These are phyloP conservation scores for Bombus haemorrhoidalis DNA, from an alignment of 1,140 invertebrate species.

Conservation along the genomic window DNA sequence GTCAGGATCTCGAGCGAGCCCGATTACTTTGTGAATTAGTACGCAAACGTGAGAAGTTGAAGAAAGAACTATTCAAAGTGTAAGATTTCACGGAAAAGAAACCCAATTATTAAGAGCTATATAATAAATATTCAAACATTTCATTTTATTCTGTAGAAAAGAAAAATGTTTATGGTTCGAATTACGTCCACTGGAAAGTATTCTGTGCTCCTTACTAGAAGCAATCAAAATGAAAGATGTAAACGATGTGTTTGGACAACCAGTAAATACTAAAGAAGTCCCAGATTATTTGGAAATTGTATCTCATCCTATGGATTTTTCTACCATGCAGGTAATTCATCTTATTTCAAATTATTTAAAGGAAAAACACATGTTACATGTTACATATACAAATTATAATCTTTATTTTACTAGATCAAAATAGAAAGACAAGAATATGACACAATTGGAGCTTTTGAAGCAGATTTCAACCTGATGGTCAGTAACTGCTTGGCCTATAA, in stretches of 20 bases:
- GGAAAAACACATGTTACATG: neutral
- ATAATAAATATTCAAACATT: neutral
- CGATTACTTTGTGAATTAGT: conserved; percentile 96
- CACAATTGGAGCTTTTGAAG: conserved; percentile 90
- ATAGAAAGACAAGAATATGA: conserved; percentile 90
- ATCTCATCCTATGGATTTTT: conserved; percentile 97
- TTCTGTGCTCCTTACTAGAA: conserved; percentile 89
- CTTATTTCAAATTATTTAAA: conserved; percentile 5
- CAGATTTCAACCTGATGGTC: conserved; percentile 97
- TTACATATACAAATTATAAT: neutral
- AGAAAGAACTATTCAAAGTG: conserved; percentile 93
- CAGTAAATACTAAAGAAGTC: conserved; percentile 95
- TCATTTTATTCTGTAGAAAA: conserved; percentile 81
- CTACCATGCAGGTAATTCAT: conserved; percentile 90
- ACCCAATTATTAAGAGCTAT: neutral
- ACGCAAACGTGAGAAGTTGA: conserved; percentile 96
- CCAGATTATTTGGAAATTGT: conserved; percentile 97
- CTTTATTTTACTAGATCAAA: conserved; percentile 83
- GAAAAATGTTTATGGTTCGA: conserved; percentile 91
- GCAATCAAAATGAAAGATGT: conserved; percentile 91
- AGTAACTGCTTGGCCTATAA: conserved; percentile 97
- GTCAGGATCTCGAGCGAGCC: conserved; percentile 97
- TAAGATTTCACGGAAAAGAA: conserved; percentile 63
- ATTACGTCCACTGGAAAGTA: conserved; percentile 91
- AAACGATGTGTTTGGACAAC: conserved; percentile 95